Percentiles rank a stretch among this genome's conserved stretches.
phyloP scores from a whole-genome alignment of 1,140 invertebrate genomes.

The Calephelis virginiensis region DNA sequence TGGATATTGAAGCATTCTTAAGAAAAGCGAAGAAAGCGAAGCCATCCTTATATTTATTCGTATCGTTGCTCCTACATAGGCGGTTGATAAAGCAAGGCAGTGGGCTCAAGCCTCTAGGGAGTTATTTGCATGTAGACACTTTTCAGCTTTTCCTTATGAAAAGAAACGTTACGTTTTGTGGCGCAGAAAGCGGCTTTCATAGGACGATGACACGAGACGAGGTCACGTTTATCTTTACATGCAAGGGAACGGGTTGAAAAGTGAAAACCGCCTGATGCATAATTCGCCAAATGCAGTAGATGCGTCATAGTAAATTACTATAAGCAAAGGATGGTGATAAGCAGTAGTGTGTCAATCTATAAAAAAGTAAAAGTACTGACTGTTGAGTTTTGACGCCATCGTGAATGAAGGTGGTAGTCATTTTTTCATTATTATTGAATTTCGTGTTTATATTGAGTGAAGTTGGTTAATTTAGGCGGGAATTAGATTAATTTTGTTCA shows the following conservation, averaged over 20 bases:
- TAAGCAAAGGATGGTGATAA: no score
- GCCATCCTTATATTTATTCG: constrained; percentile 64
- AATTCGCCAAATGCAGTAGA: constrained; percentile 60
- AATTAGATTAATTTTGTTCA: no score
- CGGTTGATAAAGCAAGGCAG: constrained; percentile 59
- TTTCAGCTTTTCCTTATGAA: constrained; percentile 77
- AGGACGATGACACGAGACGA: constrained; percentile 76
- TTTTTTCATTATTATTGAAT: no score
- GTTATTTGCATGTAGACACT: constrained; percentile 76
- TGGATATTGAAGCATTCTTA: constrained; percentile 26
- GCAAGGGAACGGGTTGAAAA: constrained; percentile 58
- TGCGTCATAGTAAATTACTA: background rate
- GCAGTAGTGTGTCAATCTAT: no score
- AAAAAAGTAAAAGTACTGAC: no score
- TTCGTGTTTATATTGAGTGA: no score
- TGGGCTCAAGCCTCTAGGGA: constrained; percentile 72
- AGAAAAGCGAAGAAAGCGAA: constrained; percentile 34
- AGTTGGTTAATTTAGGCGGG: no score
- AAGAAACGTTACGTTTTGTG: constrained; percentile 76
- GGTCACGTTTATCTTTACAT: constrained; percentile 69
- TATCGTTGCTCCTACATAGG: constrained; percentile 52
- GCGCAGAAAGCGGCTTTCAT: constrained; percentile 76
- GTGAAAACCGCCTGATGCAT: constrained; percentile 69
- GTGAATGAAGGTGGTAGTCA: no score
- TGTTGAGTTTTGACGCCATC: no score